phyloP scores from a whole-genome alignment of 2,113 vertebrate species.

The Actenoides lindsayi region DNA sequence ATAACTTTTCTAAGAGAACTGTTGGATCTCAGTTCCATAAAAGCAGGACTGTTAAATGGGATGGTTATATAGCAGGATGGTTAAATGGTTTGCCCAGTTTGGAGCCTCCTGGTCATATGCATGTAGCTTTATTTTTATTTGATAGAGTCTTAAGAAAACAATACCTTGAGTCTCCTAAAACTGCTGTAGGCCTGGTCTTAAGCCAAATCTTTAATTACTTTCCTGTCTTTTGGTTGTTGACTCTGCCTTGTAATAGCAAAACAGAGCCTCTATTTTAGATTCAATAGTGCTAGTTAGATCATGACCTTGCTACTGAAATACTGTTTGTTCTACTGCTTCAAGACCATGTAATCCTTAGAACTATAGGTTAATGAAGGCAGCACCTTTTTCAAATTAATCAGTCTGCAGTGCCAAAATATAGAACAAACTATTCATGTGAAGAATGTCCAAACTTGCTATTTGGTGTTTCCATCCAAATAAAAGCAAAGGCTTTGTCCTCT shows the following conservation, averaged over 20 bases:
- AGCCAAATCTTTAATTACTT: slow-evolving; percentile 49
- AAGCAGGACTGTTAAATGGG: neutral
- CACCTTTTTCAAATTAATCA: neutral
- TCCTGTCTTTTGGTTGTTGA: slow-evolving; percentile 40
- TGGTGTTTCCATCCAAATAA: neutral
- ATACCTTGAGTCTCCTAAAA: neutral
- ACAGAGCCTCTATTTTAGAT: neutral
- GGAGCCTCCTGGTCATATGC: neutral
- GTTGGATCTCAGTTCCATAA: neutral
- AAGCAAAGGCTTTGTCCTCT: neutral
- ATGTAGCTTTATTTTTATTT: neutral
- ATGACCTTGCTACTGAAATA: neutral
- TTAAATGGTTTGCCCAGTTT: neutral
- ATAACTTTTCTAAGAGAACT: neutral
- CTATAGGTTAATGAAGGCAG: neutral
- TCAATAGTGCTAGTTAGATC: neutral
- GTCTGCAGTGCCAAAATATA: neutral
- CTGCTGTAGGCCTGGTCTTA: neutral
- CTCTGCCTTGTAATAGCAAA: slow-evolving; percentile 29
- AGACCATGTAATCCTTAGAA: neutral
- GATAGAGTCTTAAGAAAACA: neutral
- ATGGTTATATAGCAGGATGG: neutral
- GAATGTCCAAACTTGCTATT: neutral
- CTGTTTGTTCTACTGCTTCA: neutral
- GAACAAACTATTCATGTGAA: neutral